phyloP scores from a whole-genome alignment of 2,797 vertebrate genomes.

The Macropus fuliginosus region DNA sequence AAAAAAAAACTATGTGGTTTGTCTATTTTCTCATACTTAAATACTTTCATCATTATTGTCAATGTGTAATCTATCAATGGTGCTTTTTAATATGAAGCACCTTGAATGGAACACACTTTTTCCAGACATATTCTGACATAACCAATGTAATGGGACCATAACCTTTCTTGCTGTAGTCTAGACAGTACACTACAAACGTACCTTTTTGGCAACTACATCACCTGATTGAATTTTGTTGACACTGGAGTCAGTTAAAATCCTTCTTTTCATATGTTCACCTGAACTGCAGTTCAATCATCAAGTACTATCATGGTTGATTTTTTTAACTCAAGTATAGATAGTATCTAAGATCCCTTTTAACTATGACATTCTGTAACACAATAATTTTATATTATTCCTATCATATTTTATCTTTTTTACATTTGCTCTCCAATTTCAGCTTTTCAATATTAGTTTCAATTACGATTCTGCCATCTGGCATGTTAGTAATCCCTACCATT shows the following conservation, averaged over 20 bases:
- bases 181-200: background rate
- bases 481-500: background rate
- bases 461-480: background rate
- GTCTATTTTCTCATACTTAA: background rate
- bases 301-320: background rate
- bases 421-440: background rate
- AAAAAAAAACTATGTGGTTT: background rate
- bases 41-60: background rate
- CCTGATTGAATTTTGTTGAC: background rate
- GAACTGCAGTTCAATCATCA: background rate
- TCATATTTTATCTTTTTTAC: background rate
- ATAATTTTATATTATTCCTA: background rate
- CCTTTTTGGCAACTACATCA: background rate
- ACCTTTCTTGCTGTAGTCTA: background rate
- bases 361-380: background rate
- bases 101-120: background rate
- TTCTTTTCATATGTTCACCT: background rate
- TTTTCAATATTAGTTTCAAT: background rate
- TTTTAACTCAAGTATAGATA: background rate
- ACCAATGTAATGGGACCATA: background rate
- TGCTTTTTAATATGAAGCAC: background rate
- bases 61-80: background rate
- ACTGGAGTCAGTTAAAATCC: background rate
- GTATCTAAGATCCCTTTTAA: background rate
- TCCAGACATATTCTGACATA: background rate